Evolutionary conservation across 2,888 invertebrate species (phyloP), one percentile per base, ranked within the genome.

Genomic region (Philopedon plagiatum): DNA sequence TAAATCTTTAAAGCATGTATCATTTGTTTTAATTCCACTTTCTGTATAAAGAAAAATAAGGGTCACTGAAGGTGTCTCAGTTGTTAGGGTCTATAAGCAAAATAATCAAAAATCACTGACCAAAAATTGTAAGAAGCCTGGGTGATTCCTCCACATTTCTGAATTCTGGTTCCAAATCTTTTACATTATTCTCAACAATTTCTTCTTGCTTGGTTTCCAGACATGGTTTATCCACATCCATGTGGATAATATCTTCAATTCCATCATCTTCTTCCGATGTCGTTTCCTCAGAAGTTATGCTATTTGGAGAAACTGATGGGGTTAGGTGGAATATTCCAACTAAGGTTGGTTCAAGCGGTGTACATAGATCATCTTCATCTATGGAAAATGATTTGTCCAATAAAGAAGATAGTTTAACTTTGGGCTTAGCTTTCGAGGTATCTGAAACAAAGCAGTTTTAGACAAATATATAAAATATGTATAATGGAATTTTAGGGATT

Each of bases 341-440:
- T 49, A 69, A 78, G 11, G 75, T 79, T 15, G 81, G 80, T 71
- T 79, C 78, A 41, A 81, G 63, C 13, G 81, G 81, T 21, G 76
- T 75, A 5, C 77, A 78, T 29, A 82, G 67, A 19, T 79, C 76
- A 68, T 79, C 79, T 75, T 82, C 82, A 73, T 82, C 82, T 54
- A 81, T 76, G n/a, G 82, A 82, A 73, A 81, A 79, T 19, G 80
- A 78, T 71, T 81, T 81, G 74, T 82, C 81, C 58, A 82, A 57
- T 49, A 81, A 74, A 46, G 72, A 73, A n/a, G 65, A 41, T 11
- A 75, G 58, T 74, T 72, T 74, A 73, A 60, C 34, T 56, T 71
- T 71, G 21, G 67, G 63, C 56, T 78, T 76, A 57, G 73, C 23
- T 67, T 73, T 76, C 21, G 60, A 71, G 41, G 63, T 75, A 76